Evolutionary conservation across 2,797 vertebrate species (phyloP).

Genomic region (Eulemur mongoz): DNA sequence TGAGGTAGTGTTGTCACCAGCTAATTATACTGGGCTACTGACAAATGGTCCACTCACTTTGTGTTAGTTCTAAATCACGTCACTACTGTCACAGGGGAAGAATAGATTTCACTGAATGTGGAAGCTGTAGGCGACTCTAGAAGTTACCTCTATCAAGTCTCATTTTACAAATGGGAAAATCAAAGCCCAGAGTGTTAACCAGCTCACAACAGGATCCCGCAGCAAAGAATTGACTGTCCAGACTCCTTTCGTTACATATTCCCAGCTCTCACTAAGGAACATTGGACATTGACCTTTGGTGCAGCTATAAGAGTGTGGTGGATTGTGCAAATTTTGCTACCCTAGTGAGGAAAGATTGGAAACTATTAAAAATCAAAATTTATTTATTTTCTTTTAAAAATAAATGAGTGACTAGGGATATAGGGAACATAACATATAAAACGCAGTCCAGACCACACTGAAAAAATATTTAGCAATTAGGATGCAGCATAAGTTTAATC

Average conservation of each 20-base stretch:
- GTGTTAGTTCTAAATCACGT: neutral
- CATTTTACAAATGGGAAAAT: neutral
- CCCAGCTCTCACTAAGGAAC: neutral
- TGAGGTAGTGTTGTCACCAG: neutral
- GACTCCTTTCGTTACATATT: neutral
- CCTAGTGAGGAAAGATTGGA: neutral
- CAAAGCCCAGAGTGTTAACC: neutral
- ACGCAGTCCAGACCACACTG: neutral
- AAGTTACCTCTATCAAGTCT: neutral
- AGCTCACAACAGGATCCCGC: neutral
- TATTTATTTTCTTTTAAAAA: neutral
- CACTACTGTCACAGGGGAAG: neutral
- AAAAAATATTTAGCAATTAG: neutral
- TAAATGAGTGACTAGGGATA: neutral
- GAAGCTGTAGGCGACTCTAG: neutral
- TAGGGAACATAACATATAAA: neutral
- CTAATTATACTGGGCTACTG: neutral
- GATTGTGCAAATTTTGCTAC: neutral
- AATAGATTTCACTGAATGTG: neutral
- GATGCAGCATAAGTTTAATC: neutral
- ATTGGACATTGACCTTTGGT: neutral
- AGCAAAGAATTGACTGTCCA: neutral
- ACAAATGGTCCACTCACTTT: neutral
- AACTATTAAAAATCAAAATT: neutral
- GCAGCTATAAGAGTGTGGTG: neutral